A percentile compares a stretch with the other conserved stretches of the same genome.
These are phyloP conservation scores for Diceros bicornis DNA, from an alignment of 2,797 vertebrate species.

Conservation along the genomic window DNA sequence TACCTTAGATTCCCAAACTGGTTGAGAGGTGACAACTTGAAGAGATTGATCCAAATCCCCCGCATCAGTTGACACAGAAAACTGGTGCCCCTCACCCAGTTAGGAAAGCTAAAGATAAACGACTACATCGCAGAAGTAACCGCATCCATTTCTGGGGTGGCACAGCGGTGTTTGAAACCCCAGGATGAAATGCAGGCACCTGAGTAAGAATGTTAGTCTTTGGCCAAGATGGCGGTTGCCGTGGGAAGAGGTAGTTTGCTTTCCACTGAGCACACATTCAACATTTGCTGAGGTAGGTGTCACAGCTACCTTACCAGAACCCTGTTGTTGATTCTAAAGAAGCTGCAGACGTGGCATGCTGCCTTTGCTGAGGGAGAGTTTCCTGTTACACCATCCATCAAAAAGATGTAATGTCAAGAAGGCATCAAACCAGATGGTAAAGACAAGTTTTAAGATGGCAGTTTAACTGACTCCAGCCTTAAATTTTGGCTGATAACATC, in stretches of 20 bases:
- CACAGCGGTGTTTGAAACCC: not conserved
- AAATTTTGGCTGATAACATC: constrained; percentile 75
- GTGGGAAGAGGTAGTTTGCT: not conserved
- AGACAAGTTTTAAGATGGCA: constrained; percentile 62
- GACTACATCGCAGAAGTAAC: not conserved
- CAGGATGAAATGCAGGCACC: not conserved
- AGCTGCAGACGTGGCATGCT: constrained; percentile 23
- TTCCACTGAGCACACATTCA: not conserved
- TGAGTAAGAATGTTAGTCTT: not conserved
- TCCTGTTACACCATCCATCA: constrained; percentile 65
- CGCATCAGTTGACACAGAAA: not conserved
- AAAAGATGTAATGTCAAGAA: constrained; percentile 77
- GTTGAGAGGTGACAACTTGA: not conserved
- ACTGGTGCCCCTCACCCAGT: not conserved
- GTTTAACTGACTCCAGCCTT: constrained; percentile 58
- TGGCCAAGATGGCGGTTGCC: not conserved
- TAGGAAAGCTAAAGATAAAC: not conserved
- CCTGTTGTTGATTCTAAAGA: not conserved
- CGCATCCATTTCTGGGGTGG: not conserved
- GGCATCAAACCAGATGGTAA: constrained; percentile 77
- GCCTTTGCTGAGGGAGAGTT: constrained; percentile 55
- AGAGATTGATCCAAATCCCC: not conserved
- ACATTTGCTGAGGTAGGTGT: not conserved
- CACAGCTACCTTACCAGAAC: constrained; percentile 34
- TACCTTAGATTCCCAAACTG: not conserved